Conservation (phyloP, 2,113 vertebrate genomes). For the Pterocles burchelli region DNA sequence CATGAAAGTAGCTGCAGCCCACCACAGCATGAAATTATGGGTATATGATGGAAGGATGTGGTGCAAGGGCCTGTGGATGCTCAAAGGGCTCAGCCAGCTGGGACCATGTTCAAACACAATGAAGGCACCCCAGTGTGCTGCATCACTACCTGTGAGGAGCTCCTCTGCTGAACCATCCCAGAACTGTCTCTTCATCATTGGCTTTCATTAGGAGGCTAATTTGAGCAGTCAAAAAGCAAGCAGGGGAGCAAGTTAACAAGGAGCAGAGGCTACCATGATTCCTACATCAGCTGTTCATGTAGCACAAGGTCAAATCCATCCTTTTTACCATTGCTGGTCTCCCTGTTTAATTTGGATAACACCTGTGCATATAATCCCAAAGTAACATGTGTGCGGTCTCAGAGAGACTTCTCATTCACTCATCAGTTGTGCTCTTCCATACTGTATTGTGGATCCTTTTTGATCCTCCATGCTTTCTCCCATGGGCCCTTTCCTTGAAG, state of each 20-base stretch:
- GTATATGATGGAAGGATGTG: neutral
- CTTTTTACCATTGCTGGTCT: neutral
- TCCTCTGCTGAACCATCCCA: neutral
- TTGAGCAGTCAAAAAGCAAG: neutral
- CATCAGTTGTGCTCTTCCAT: neutral
- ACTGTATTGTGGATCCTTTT: neutral
- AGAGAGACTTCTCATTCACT: neutral
- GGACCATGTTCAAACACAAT: neutral
- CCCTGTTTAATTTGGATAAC: neutral
- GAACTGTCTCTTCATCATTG: neutral
- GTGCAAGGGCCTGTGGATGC: neutral
- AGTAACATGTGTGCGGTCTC: neutral
- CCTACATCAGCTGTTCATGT: neutral
- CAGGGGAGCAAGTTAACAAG: neutral
- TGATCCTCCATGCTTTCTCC: neutral
- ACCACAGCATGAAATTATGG: neutral
- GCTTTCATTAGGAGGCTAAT: neutral
- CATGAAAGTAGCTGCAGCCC: neutral
- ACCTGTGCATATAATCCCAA: rapidly evolving
- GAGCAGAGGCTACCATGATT: neutral
- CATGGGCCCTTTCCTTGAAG: neutral
- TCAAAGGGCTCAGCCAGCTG: neutral
- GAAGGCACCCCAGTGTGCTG: neutral
- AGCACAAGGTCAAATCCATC: neutral
- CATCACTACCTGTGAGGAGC: neutral